A percentile compares a stretch with the other conserved stretches of the same genome.
These are phyloP conservation scores for Lepidotrigona ventralis DNA, from an alignment of 1,140 invertebrate species.

Conservation along the genomic window DNA sequence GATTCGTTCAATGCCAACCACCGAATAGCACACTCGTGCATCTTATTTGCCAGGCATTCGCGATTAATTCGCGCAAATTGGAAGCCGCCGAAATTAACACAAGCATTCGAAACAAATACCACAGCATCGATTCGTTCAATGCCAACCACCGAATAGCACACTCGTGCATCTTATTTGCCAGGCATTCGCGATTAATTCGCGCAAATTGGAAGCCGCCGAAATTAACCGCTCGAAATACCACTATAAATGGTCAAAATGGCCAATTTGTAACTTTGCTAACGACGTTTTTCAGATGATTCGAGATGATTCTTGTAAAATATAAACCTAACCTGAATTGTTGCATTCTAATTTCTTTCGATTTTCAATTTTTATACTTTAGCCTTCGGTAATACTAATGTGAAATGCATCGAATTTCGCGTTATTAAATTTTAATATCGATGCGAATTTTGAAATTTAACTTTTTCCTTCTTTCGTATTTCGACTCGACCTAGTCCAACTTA, in stretches of 20 bases:
- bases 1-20: slow-evolving; percentile 8
- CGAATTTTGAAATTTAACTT: too few relatives aligned
- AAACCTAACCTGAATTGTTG: too few relatives aligned
- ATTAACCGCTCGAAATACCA: too few relatives aligned
- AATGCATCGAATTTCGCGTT: too few relatives aligned
- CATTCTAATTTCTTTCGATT: too few relatives aligned
- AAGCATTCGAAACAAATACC: slow-evolving; percentile 5
- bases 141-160: background rate
- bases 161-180: background rate
- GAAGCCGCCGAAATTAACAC: background rate
- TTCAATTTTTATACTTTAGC: too few relatives aligned
- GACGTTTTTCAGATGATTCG: too few relatives aligned
- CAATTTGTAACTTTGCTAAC: too few relatives aligned
- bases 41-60: background rate
- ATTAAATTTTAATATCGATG: too few relatives aligned
- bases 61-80: background rate
- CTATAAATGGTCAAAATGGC: too few relatives aligned
- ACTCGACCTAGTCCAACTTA: background rate
- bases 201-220: background rate
- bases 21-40: background rate
- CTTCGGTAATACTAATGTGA: too few relatives aligned
- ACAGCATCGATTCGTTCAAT: background rate
- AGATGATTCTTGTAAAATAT: too few relatives aligned
- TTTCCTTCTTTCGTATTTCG: background rate
- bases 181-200: background rate